phyloP scores from a whole-genome alignment of 2,888 invertebrate genomes.

The Cheilosia scutellata region DNA sequence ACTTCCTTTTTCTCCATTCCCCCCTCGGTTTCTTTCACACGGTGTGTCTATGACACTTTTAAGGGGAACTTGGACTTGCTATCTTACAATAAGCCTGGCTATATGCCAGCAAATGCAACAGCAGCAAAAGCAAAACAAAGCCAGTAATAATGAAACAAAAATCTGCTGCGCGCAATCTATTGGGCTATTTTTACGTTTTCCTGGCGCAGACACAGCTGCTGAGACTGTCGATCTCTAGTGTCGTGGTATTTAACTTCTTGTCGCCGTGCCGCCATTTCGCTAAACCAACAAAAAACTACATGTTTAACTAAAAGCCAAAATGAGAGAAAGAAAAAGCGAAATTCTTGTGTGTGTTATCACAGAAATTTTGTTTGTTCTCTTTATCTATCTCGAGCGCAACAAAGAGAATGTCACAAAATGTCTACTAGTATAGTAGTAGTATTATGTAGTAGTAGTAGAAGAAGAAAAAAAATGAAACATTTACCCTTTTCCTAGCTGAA shows the following conservation, averaged over 20 bases:
- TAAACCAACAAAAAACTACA: constrained; percentile 48
- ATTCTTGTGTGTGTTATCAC: constrained; percentile 44
- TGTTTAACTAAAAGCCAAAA: constrained; percentile 61
- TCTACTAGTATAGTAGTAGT: constrained; percentile 36
- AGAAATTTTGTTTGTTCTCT: constrained; percentile 56
- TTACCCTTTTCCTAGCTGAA: constrained; percentile 77
- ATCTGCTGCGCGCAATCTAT: constrained; percentile 39
- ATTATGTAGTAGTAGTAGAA: constrained; percentile 41
- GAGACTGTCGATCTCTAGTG: constrained; percentile 9
- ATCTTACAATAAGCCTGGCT: constrained; percentile 54
- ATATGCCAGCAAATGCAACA: constrained; percentile 62
- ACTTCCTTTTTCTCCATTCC: constrained; percentile 37
- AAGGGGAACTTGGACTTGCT: constrained; percentile 66
- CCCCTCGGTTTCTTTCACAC: background rate
- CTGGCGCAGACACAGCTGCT: constrained; percentile 42
- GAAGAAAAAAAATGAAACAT: constrained; percentile 56
- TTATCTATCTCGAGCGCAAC: constrained; percentile 3
- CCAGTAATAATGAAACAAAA: constrained; percentile 28
- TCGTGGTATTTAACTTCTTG: constrained; percentile 33
- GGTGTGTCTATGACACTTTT: constrained; percentile 47
- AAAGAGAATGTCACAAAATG: constrained; percentile 57
- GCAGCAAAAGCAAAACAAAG: constrained; percentile 55
- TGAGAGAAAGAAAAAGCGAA: constrained; percentile 58
- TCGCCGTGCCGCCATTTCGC: constrained; percentile 26
- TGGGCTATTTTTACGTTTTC: constrained; percentile 60